Base-by-base conservation (phyloP, 2,113 vertebrate species). In the Osmerus mordax region DNA sequence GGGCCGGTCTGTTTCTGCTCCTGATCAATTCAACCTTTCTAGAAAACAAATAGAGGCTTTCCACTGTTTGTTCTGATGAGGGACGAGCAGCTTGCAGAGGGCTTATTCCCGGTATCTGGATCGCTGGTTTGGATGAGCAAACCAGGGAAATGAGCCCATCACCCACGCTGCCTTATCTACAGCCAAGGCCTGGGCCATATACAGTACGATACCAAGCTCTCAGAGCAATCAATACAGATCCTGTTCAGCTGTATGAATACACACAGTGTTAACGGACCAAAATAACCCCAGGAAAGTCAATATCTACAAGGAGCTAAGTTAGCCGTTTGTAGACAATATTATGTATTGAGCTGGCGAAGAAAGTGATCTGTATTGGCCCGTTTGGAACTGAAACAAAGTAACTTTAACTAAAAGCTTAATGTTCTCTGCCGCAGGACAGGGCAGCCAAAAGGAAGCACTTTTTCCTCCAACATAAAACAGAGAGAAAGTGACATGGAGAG, bases 161-260 rank as follows among this genome's bases (percentile, higher is more conserved):
- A 74, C 61, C 85, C 69, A 71, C 68, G 70, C 19, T n/a, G 68
- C 36, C 65, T 52, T 76, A 80, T 77, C 82, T 79, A 83, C 77
- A 74, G 75, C 11, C 19, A 8, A 80, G 65, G 65, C 47, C 71
- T 59, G 36, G 65, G 80, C 79, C 81, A 81, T 76, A 75, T 73
- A 73, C 25, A 21, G 52, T 65, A 19, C 80, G 68, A 69, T 36
- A 63, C 16, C 52, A 16, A 64, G 29, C 25, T 64, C 62, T 18
- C 72, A 19, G 67, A 59, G 75, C 3, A 16, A 84, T 90, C 83
- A 78, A 87, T 89, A 78, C 78, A 68, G 60, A 70, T 66, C 75
- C 1, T 47, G 28, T 64, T 75, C 62, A n/a, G 25, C 28, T 64
- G 15, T 41, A 64, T 36, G 16, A 7, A 64, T 59, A 65, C 86